These are phyloP conservation scores for Margarornis squamiger DNA, from an alignment of 2,797 vertebrate species.

Conservation along the genomic window DNA sequence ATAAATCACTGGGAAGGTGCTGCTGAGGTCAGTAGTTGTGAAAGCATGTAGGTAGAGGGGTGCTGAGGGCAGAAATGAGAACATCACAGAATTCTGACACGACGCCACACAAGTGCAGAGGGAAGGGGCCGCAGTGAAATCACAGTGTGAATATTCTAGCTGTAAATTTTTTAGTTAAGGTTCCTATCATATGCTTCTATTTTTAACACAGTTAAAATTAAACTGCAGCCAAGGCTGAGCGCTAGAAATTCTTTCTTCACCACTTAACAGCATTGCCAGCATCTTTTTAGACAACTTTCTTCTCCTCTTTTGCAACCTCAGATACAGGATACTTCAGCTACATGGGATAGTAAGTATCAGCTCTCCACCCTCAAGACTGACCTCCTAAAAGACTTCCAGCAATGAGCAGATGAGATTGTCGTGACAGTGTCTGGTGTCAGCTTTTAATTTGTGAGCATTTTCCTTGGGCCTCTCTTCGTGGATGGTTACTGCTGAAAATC, in stretches of 20 bases:
- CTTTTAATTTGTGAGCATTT: slow-evolving; percentile 8
- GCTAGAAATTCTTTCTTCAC: slow-evolving; percentile 44
- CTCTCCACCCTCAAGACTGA: background rate
- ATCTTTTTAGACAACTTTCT: slow-evolving; percentile 9
- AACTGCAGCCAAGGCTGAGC: slow-evolving; percentile 1
- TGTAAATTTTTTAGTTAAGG: slow-evolving; percentile 41
- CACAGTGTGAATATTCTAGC: background rate
- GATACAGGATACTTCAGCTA: slow-evolving; percentile 16
- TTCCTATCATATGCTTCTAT: slow-evolving; percentile 34
- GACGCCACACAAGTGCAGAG: accelerated
- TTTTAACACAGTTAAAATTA: slow-evolving; percentile 61
- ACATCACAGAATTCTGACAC: background rate
- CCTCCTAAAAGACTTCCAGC: slow-evolving; percentile 6
- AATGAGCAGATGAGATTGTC: background rate
- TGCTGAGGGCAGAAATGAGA: background rate
- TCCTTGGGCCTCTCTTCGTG: background rate
- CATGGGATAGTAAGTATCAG: background rate
- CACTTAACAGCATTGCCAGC: slow-evolving; percentile 21
- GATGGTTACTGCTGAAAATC: background rate
- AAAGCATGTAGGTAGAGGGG: background rate
- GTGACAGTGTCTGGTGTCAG: slow-evolving; percentile 3
- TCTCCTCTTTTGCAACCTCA: background rate
- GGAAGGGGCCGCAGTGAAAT: background rate
- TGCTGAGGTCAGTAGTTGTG: background rate
- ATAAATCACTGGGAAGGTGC: background rate